Evolutionary conservation across 2,797 vertebrate genomes (phyloP), one percentile per base, ranked within the genome.

Genomic region (Silurus lanzhouensis): DNA sequence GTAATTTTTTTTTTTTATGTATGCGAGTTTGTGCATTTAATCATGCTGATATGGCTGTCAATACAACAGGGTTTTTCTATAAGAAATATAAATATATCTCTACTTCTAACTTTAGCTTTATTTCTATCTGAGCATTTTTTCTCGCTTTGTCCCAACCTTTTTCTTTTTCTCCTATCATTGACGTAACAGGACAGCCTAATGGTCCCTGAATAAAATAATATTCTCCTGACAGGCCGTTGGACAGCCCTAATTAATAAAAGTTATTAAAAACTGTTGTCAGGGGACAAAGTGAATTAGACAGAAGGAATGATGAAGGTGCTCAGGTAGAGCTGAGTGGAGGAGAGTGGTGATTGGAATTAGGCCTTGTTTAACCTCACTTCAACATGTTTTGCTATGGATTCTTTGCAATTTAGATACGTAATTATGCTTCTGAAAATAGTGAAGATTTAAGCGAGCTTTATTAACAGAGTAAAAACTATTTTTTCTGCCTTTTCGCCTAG

Each of bases 191-290:
- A 85, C 86, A 90, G 86, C 87, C 86, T 90, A 90, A 90, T 90
- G 89, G 84, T 88, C 87, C 89, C 84, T 90, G 89, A 87, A 90
- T 88, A 87, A 88, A 90, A 90, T 90, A 90, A 90, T 87, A 90
- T 87, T 88, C 86, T 83, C 81, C 81, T 86, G 89, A 88, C 87
- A 86, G 75, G 87, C 86, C 80, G 85, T 87, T 91, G 64, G 31
- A 92, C 93, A 92, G 90, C 89, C 87, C 89, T 90, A 90, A 92
- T 94, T 93, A 94, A 94, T 92, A 92, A 93, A 91, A 61, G 89
- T 87, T 89, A 89, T 64, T 88, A 88, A 91, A 92, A 87, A n/a
- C 68, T 90, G 90, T 91, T 92, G 91, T 91, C 88, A 61, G 70
- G 84, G 89, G 83, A 89, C 83, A 57, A 89, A 87, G 91, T 70